Base-by-base conservation (phyloP, 2,113 vertebrate species). In the Brevimyrus niger region DNA sequence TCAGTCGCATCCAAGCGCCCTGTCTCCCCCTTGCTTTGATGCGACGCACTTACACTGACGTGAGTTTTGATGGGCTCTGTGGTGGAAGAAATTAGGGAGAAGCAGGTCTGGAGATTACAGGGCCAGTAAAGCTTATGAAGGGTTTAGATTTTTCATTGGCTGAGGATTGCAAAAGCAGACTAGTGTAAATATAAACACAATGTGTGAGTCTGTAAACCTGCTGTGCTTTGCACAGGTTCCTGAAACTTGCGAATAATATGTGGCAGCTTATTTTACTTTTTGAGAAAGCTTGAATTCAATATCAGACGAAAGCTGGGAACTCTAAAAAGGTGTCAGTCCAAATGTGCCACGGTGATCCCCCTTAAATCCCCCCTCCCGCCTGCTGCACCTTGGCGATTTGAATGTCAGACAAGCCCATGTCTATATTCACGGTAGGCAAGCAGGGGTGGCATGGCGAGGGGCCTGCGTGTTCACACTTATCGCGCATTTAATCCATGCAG, bases 11-110 rank as follows among this genome's bases (percentile, higher is more conserved):
- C 92, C 90, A 87, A 92, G 87, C 87, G 90, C 91, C 90, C 90
- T 93, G 94, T 93, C 94, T 94, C 94, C 94, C 94, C 91, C 94
- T 94, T 90, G 92, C 91, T 89, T 89, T 42, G 51, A 35, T 38
- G 27, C 69, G 15, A 55, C 19, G 88, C 88, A 82, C 17, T 82
- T 83, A 88, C 88, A 88, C 87, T 51, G 35, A 31, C 27, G 69
- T 8, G 73, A 42, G 48, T 38, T 42, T 50, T 50, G 50, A 35
- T 80, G 48, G 73, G 3, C 31, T 51, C 44, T 50, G 42, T 80
- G 65, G 65, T 88, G 46, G 82, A 80, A 44, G 47, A 23, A 55
- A 89, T 10, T 55, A 46, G 82, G 38, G 82, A 44, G 38, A 23
- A 47, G 23, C 9, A 9, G 82, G 35, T 47, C 9, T 46, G 82